Percentiles rank a stretch among this genome's conserved stretches.
Conservation (phyloP, 2,888 invertebrate genomes). For the Eulithis testata region DNA sequence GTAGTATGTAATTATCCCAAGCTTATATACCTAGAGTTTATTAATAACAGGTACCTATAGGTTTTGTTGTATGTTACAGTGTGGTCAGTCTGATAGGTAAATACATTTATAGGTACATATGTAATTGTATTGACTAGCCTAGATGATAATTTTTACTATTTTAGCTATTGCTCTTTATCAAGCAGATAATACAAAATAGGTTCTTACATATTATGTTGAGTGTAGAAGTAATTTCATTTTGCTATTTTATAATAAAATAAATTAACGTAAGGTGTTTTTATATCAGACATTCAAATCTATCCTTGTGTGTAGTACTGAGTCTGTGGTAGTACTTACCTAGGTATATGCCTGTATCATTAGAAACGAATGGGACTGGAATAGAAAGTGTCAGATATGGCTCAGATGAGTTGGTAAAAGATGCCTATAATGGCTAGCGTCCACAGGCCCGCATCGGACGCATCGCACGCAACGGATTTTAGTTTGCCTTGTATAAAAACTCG, state of each 20-base stretch:
- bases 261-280: constrained; percentile 41
- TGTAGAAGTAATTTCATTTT: constrained; percentile 55
- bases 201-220: constrained; percentile 35
- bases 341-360: too few species aligned
- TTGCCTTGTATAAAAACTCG: too few species aligned
- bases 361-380: too few species aligned
- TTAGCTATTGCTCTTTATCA: constrained; percentile 38
- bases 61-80: neutral
- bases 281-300: neutral
- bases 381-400: too few species aligned
- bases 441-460: too few species aligned
- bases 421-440: too few species aligned
- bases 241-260: constrained; percentile 55
- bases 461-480: too few species aligned
- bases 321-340: too few species aligned
- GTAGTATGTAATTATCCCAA: neutral
- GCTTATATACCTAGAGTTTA: too few species aligned
- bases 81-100: constrained; percentile 11
- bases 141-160: constrained; percentile 45
- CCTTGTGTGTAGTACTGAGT: too few species aligned
- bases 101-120: constrained; percentile 5
- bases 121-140: constrained; percentile 30
- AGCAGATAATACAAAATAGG: constrained; percentile 34
- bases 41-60: too few species aligned
- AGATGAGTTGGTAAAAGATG: too few species aligned